These are phyloP conservation scores for Oscheius myriophilus DNA, from an alignment of 2,888 invertebrate genomes.

Conservation along the genomic window DNA sequence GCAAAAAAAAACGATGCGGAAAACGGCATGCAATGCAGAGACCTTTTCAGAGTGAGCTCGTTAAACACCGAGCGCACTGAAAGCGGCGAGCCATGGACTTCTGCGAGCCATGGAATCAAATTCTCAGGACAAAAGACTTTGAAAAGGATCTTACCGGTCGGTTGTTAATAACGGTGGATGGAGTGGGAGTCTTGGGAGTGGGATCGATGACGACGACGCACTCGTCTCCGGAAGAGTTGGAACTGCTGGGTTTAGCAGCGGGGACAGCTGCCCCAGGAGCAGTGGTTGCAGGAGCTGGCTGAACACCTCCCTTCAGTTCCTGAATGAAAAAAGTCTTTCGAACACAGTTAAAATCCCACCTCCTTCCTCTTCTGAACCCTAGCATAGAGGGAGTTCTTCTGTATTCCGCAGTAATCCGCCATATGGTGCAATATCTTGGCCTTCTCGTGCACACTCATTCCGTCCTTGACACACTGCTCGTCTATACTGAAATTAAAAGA, in stretches of 20 bases:
- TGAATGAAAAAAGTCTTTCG: too few species aligned
- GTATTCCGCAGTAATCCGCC: constrained; percentile 25
- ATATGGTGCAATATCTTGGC: constrained; percentile 11
- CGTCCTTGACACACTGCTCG: constrained; percentile 23
- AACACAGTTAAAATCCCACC: too few species aligned
- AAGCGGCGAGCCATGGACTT: too few species aligned
- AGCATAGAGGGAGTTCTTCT: constrained; percentile 17
- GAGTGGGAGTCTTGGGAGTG: too few species aligned
- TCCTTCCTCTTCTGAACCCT: constrained; percentile 23
- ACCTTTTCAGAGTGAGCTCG: too few species aligned
- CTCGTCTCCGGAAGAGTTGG: not conserved
- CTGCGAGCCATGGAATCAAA: too few species aligned
- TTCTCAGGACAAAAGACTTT: too few species aligned
- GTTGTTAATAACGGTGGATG: too few species aligned
- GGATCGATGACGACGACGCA: not conserved
- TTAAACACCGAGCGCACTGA: too few species aligned
- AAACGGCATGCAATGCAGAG: too few species aligned
- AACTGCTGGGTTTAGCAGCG: not conserved
- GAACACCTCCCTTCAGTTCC: not conserved
- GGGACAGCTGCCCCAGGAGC: not conserved
- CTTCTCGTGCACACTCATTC: constrained; percentile 23
- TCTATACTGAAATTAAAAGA: constrained; percentile 15
- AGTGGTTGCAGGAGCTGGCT: not conserved
- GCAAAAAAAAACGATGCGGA: too few species aligned
- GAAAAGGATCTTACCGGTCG: too few species aligned